These are phyloP conservation scores for Porites rus DNA, from an alignment of 92 coral and sea anemone genomes.

Conservation along the genomic window DNA sequence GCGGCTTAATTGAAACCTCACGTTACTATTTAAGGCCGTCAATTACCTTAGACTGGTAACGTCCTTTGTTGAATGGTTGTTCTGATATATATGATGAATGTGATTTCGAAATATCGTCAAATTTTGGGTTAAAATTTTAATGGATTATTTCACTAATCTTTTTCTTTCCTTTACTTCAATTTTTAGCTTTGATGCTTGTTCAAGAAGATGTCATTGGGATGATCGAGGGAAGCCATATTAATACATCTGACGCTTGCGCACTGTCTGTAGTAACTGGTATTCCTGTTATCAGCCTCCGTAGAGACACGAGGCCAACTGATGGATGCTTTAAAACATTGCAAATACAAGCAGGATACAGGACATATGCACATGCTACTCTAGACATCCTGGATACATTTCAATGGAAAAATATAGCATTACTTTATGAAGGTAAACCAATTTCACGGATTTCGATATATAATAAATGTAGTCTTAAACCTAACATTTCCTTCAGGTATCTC, in stretches of 20 bases:
- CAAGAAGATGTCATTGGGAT: slow-evolving; percentile 48
- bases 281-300: slow-evolving; percentile 55
- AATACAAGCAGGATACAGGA: slow-evolving; percentile 51
- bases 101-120: no score
- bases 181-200: not conserved
- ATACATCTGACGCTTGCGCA: slow-evolving; percentile 36
- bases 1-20: no score
- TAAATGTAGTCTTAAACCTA: no score
- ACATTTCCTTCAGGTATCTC: no score
- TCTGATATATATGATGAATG: no score
- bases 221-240: slow-evolving; percentile 40
- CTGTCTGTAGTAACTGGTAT: slow-evolving; percentile 47
- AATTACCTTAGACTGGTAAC: no score
- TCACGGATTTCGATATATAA: not conserved
- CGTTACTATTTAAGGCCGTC: no score
- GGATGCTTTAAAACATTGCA: slow-evolving; percentile 43
- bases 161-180: no score
- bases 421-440: slow-evolving; percentile 2
- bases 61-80: no score
- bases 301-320: not conserved
- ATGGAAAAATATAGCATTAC: not conserved
- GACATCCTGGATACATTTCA: slow-evolving; percentile 27
- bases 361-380: slow-evolving; percentile 52
- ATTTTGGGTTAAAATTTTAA: no score
- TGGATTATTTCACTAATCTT: no score